Evolutionary conservation across 2,888 invertebrate genomes (phyloP).

Genomic region (Acheta domesticus): DNA sequence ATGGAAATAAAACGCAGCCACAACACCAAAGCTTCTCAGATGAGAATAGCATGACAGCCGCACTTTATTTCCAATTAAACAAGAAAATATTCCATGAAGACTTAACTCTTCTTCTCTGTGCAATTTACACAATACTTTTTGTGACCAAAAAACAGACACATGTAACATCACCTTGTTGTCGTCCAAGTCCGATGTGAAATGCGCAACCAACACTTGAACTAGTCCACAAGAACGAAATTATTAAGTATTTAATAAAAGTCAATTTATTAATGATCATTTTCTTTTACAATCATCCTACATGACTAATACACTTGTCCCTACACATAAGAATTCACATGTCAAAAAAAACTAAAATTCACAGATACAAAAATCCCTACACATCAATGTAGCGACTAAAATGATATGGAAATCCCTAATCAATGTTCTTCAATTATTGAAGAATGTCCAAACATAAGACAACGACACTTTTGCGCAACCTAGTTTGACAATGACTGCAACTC

Average conservation of each 20-base stretch:
- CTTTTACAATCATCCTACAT: background rate
- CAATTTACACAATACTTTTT: background rate
- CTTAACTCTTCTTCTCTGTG: background rate
- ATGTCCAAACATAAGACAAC: conserved; percentile 18
- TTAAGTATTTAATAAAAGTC: background rate
- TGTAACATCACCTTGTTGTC: background rate
- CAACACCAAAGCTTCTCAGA: background rate
- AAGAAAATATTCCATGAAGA: conserved; percentile 2
- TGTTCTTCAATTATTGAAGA: conserved; percentile 18
- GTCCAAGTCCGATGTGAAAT: background rate
- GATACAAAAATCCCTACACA: conserved; percentile 18
- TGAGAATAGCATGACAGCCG: conserved; percentile 2
- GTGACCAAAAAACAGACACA: conserved; percentile 2
- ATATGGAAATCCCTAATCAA: background rate
- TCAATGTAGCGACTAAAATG: conserved; percentile 7
- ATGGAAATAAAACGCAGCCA: conserved; percentile 7
- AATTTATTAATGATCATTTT: conserved; percentile 11
- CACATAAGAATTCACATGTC: background rate
- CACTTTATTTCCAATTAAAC: conserved; percentile 11
- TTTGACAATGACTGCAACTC: background rate
- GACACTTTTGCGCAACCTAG: conserved; percentile 8
- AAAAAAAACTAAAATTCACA: conserved; percentile 18
- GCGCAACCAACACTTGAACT: background rate
- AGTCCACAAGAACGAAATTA: background rate
- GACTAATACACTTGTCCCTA: conserved; percentile 11